Evolutionary conservation across 2,888 invertebrate genomes (phyloP).

Genomic region (Orchesella flavescens): DNA sequence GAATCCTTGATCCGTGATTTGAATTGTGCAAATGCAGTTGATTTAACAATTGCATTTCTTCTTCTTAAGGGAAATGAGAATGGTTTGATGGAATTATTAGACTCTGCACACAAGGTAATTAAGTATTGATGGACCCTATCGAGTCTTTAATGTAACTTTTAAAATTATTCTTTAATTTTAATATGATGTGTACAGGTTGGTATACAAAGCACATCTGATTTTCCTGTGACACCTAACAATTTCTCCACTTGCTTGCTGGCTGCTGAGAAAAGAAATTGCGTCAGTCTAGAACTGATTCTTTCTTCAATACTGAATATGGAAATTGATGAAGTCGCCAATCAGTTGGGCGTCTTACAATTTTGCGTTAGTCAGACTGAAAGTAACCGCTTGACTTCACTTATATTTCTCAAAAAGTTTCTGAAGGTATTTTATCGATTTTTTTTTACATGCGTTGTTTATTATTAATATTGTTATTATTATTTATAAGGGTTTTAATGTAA

Average conservation of each 20-base stretch:
- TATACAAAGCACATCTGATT: constrained; percentile 34
- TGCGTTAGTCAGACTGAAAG: constrained; percentile 52
- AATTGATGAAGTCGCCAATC: constrained; percentile 5
- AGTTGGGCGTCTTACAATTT: constrained; percentile 63
- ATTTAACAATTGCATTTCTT: constrained; percentile 43
- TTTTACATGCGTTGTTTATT: too few species aligned
- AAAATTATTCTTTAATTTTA: neutral
- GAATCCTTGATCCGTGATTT: constrained; percentile 2
- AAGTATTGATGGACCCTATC: neutral
- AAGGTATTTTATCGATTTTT: too few species aligned
- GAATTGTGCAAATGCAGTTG: constrained; percentile 6
- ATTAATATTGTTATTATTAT: neutral
- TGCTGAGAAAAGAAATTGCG: constrained; percentile 49
- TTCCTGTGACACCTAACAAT: constrained; percentile 61
- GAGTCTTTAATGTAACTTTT: neutral
- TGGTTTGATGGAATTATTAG: constrained; percentile 1
- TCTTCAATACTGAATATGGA: constrained; percentile 54
- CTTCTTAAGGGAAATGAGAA: constrained; percentile 30
- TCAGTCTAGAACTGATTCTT: constrained; percentile 67
- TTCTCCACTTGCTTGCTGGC: constrained; percentile 62
- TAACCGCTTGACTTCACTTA: constrained; percentile 57
- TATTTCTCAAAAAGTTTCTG: constrained; percentile 64
- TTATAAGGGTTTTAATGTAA: neutral
- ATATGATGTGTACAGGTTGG: constrained; percentile 8
- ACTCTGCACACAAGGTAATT: constrained; percentile 14